Conservation (phyloP, 2,113 vertebrate species). For the Silurus asotus region DNA sequence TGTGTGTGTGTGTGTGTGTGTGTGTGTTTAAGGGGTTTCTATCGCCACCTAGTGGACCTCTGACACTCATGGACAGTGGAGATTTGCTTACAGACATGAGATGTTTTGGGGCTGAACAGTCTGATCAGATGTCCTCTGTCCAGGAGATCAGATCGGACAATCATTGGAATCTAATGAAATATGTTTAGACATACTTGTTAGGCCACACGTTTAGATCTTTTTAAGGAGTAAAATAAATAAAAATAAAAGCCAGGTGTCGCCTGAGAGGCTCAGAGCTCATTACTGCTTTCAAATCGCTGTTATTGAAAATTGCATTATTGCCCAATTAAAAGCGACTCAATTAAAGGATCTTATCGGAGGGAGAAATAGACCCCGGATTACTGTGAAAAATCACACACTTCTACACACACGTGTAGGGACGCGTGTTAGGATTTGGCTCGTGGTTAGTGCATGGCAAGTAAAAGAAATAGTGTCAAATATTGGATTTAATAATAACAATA, state of each 20-base stretch:
- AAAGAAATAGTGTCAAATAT: too few species aligned
- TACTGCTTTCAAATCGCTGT: not conserved
- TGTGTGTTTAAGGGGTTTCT: slow-evolving; percentile 43
- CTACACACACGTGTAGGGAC: not conserved
- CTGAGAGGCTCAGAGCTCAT: not conserved
- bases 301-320: not conserved
- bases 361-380: not conserved
- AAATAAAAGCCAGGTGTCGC: not conserved
- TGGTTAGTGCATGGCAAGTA: not conserved
- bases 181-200: not conserved
- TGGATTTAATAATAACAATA: too few species aligned
- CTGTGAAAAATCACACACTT: not conserved
- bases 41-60: slow-evolving; percentile 57
- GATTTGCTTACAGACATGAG: not conserved
- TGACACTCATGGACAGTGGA: not conserved
- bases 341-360: slow-evolving; percentile 18
- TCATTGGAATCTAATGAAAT: not conserved
- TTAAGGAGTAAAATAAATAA: not conserved
- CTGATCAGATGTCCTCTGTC: not conserved
- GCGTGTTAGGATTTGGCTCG: not conserved
- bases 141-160: not conserved
- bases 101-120: not conserved
- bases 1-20: not conserved
- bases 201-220: not conserved
- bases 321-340: slow-evolving; percentile 4